Conservation (phyloP, 2,113 vertebrate genomes). For the Nesogale talazaci region DNA sequence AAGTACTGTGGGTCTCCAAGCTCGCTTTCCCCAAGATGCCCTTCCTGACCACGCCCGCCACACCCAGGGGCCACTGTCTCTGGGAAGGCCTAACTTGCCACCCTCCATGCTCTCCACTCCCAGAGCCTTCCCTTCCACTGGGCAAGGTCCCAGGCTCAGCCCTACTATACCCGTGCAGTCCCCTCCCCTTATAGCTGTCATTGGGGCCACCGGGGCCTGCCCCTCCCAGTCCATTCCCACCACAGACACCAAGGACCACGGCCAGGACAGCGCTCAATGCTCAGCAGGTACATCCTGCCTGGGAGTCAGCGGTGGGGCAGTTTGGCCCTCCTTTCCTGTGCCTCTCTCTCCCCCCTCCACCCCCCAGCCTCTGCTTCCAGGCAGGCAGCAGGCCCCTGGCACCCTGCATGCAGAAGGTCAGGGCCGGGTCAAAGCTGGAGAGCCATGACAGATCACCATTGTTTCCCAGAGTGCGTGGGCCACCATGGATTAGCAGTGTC, state of each 20-base stretch:
- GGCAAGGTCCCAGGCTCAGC: neutral
- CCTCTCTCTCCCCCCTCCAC: accelerated
- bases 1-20: neutral
- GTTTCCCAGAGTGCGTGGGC: neutral
- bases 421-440: neutral
- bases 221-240: neutral
- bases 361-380: no score
- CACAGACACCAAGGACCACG: neutral
- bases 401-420: neutral
- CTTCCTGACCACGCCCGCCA: no score
- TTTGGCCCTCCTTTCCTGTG: no score
- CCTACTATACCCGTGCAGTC: accelerated
- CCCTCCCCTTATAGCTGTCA: neutral
- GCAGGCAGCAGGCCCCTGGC: neutral
- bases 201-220: neutral
- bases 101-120: neutral
- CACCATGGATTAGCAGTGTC: neutral
- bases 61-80: no score
- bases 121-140: neutral
- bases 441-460: neutral
- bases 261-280: neutral
- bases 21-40: no score
- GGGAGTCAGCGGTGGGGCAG: no score
- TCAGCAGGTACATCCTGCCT: no score
- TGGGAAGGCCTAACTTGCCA: neutral